Evolutionary conservation across 2,797 vertebrate genomes (phyloP).

Genomic region (Australoheros facetus): DNA sequence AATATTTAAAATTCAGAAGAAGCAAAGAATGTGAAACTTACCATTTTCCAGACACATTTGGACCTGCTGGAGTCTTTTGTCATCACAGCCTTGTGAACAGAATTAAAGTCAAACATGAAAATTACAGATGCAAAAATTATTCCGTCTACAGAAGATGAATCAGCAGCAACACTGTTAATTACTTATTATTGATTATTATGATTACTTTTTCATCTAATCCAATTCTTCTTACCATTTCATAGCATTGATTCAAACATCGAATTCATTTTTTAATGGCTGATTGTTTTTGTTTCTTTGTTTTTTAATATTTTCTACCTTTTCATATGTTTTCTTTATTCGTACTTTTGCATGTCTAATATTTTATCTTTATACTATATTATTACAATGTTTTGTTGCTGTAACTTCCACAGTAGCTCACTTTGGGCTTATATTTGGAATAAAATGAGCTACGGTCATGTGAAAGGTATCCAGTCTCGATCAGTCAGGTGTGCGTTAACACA

Average conservation of each 20-base stretch:
- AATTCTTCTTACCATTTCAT: not conserved
- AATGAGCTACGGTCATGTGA: not conserved
- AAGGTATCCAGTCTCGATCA: too few species aligned
- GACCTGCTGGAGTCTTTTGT: conserved; percentile 43
- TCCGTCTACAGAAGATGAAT: not conserved
- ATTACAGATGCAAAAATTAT: not conserved
- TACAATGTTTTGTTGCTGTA: not conserved
- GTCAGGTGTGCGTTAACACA: not conserved
- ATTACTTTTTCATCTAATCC: not conserved
- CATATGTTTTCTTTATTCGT: too few species aligned
- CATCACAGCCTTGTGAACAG: conserved; percentile 60
- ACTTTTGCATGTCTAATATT: not conserved
- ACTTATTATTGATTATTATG: not conserved
- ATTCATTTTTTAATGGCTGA: not conserved
- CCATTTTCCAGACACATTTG: conserved; percentile 72
- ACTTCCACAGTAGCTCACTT: not conserved
- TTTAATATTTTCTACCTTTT: too few species aligned
- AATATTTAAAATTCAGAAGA: not conserved
- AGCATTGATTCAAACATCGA: not conserved
- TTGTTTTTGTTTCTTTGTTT: too few species aligned
- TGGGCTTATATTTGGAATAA: not conserved
- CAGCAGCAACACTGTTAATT: not conserved
- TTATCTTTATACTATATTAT: not conserved
- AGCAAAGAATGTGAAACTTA: conserved; percentile 31
- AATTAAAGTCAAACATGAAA: not conserved